Evolutionary conservation across 2,888 invertebrate species (phyloP).

Genomic region (Incurvaria masculella): DNA sequence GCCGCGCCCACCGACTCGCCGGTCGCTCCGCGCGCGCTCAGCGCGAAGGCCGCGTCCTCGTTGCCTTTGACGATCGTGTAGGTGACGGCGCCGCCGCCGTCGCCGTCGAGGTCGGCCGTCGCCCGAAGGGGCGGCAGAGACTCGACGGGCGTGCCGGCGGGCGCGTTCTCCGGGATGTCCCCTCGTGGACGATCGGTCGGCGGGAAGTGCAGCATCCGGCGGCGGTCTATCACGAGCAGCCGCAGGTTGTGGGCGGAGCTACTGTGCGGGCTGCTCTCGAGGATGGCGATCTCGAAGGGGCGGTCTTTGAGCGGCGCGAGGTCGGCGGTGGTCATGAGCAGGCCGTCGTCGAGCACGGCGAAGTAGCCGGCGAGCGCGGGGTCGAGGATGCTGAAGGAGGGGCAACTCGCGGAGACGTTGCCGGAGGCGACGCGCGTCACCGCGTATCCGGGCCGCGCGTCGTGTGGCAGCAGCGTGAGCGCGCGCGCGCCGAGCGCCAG

Average conservation of each 20-base stretch:
- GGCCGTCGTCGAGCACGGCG: conserved; percentile 81
- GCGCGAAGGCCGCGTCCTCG: conserved; percentile 68
- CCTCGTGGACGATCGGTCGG: conserved; percentile 62
- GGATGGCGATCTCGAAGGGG: conserved; percentile 75
- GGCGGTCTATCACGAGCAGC: conserved; percentile 78
- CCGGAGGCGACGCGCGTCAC: conserved; percentile 75
- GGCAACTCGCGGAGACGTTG: conserved; percentile 51
- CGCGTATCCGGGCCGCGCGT: conserved; percentile 86
- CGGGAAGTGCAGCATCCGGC: conserved; percentile 75
- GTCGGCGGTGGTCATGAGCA: conserved; percentile 89
- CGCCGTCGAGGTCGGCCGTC: conserved; percentile 59
- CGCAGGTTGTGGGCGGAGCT: conserved; percentile 78
- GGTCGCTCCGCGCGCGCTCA: conserved; percentile 58
- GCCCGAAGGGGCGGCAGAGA: conserved; percentile 72
- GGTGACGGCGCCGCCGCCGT: conserved; percentile 66
- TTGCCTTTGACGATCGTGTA: conserved; percentile 80
- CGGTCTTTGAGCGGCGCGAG: conserved; percentile 76
- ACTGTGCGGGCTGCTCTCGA: conserved; percentile 77
- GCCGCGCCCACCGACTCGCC: conserved; percentile 45
- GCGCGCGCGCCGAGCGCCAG: conserved; percentile 26
- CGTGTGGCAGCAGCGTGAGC: conserved; percentile 76
- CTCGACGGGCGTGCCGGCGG: conserved; percentile 67
- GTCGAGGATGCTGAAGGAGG: conserved; percentile 66
- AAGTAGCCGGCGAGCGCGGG: conserved; percentile 83
- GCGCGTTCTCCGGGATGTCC: conserved; percentile 74